phyloP scores from a whole-genome alignment of 37 sponge, comb jelly and placozoan species.

The Geodia barretti region DNA sequence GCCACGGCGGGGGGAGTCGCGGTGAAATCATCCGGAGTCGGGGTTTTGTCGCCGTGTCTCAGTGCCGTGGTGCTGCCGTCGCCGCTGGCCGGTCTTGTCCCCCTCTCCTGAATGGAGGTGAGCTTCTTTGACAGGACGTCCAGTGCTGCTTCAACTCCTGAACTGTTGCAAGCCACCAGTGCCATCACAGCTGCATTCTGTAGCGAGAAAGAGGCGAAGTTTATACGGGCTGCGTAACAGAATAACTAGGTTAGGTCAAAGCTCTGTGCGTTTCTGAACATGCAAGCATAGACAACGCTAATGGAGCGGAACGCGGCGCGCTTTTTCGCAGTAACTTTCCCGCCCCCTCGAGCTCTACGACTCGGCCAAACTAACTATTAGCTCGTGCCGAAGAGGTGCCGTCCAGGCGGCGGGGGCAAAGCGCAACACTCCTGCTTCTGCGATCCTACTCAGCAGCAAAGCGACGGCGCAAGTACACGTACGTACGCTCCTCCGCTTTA shows the following conservation, averaged over 20 bases:
- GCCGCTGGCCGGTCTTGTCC: not conserved
- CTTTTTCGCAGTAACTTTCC: no score
- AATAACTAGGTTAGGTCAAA: no score
- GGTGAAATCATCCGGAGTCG: conserved; percentile 5
- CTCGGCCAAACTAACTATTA: no score
- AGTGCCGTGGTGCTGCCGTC: not conserved
- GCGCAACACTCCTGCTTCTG: not conserved
- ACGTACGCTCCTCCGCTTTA: no score
- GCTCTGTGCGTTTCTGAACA: no score
- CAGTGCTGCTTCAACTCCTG: conserved; percentile 70
- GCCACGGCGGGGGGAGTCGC: not conserved
- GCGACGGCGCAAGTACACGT: not conserved
- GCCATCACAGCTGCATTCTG: conserved; percentile 56
- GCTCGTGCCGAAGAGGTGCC: not conserved
- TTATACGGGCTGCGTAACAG: no score
- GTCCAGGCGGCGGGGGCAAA: no score
- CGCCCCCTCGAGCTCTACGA: not conserved
- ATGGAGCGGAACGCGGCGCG: no score
- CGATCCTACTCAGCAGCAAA: no score
- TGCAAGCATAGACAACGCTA: no score
- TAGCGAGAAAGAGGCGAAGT: no score
- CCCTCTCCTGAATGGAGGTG: conserved; percentile 28
- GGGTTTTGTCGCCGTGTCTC: conserved; percentile 9
- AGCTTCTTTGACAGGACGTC: conserved; percentile 46
- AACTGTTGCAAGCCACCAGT: conserved; percentile 55